Conservation (phyloP, 2,797 vertebrate species). For the Sphenodon punctatus region DNA sequence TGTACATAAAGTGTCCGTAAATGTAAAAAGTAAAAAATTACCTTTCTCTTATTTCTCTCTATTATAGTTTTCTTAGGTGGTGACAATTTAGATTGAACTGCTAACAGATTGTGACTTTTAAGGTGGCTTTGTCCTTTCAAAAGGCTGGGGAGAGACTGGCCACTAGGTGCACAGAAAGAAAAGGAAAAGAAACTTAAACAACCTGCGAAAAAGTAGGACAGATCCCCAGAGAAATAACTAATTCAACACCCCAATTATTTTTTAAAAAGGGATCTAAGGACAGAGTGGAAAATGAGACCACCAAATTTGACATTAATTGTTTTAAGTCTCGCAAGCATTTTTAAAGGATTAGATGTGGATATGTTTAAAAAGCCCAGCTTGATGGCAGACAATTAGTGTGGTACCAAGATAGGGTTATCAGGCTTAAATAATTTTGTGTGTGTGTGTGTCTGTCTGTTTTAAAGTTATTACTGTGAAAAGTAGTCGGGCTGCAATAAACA, state of each 20-base stretch:
- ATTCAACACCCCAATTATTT: constrained; percentile 66
- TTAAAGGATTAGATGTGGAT: constrained; percentile 66
- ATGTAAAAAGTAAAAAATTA: too few relatives aligned
- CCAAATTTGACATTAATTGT: constrained; percentile 62
- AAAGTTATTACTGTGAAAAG: constrained; percentile 32
- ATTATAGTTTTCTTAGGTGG: too few relatives aligned
- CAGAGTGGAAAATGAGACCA: constrained; percentile 69
- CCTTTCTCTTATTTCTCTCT: too few relatives aligned
- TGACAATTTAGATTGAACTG: too few relatives aligned
- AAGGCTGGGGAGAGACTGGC: neutral
- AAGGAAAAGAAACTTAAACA: neutral
- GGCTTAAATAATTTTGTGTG: constrained; percentile 57
- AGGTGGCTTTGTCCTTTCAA: too few relatives aligned
- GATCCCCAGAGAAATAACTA: constrained; percentile 51
- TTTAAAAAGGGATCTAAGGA: constrained; percentile 62
- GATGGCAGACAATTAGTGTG: constrained; percentile 63
- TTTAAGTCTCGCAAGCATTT: constrained; percentile 66
- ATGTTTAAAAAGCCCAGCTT: constrained; percentile 63
- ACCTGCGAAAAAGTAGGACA: constrained; percentile 10
- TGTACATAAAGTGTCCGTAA: too few relatives aligned
- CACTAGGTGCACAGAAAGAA: neutral
- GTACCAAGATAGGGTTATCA: constrained; percentile 41
- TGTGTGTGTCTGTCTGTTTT: constrained; percentile 20
- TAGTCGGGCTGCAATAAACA: neutral
- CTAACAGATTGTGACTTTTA: too few relatives aligned